Evolutionary conservation across 2,113 vertebrate species (phyloP).

Genomic region (Xiphias gladius): DNA sequence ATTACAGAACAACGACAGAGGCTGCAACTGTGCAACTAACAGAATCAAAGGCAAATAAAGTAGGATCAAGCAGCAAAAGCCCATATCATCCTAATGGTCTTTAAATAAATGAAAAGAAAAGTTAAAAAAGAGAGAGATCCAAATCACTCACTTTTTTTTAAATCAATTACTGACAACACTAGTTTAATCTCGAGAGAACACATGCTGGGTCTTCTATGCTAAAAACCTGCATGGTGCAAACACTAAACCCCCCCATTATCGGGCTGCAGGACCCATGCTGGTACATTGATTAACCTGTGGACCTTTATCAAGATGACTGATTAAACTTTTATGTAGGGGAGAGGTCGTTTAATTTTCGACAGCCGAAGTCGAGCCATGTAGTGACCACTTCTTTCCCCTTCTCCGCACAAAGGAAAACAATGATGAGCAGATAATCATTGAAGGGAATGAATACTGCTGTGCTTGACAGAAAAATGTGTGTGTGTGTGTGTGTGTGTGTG

Average conservation of each 20-base stretch:
- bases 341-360: conserved; percentile 48
- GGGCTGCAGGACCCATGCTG: conserved; percentile 28
- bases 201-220: conserved; percentile 27
- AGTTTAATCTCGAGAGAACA: conserved; percentile 40
- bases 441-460: conserved; percentile 21
- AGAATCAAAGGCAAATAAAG: neutral
- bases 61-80: neutral
- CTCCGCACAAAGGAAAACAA: conserved; percentile 56
- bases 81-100: conserved; percentile 4
- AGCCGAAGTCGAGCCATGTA: conserved; percentile 22
- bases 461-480: neutral
- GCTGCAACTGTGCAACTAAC: neutral
- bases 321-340: conserved; percentile 59
- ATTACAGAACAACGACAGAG: conserved; percentile 6
- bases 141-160: conserved; percentile 10
- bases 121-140: neutral
- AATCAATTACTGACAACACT: conserved; percentile 36
- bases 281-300: conserved; percentile 72
- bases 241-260: conserved; percentile 25
- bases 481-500: neutral
- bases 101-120: conserved; percentile 5
- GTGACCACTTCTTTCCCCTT: conserved; percentile 13
- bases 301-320: conserved; percentile 63
- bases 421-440: conserved; percentile 31
- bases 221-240: conserved; percentile 27